Evolutionary conservation across 2,888 invertebrate genomes (phyloP).

Genomic region (Ferrisia virgata): DNA sequence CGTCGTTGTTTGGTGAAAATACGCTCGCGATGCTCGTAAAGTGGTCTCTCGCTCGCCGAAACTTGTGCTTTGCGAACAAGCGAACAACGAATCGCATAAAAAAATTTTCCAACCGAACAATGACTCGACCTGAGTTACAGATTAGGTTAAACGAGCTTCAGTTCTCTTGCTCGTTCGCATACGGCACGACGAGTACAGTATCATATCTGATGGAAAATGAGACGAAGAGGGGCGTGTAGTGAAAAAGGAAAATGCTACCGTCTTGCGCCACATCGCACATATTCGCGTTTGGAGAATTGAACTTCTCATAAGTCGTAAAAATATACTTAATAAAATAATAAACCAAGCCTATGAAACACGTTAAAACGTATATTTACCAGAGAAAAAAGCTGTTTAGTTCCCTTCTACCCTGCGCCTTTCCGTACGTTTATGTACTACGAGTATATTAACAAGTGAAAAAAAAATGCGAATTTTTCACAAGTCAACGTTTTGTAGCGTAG

Average conservation of each 20-base stretch:
- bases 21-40: neutral
- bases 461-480: too few species aligned
- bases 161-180: neutral
- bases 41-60: neutral
- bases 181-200: neutral
- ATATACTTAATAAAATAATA: conserved; percentile 17
- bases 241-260: neutral
- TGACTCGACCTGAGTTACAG: neutral
- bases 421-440: neutral
- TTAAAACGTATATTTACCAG: neutral
- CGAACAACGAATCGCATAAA: neutral
- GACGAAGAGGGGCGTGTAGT: neutral
- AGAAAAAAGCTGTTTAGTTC: neutral
- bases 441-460: too few species aligned
- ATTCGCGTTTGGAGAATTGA: neutral
- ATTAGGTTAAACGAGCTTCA: neutral
- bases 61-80: neutral
- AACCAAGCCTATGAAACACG: neutral
- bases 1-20: too few species aligned
- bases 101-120: neutral
- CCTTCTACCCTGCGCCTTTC: neutral
- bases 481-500: too few species aligned
- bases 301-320: conserved; percentile 1
- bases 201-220: neutral
- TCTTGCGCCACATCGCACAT: neutral